Evolutionary conservation across 2,888 invertebrate genomes (phyloP).

Genomic region (Cabera pusaria): DNA sequence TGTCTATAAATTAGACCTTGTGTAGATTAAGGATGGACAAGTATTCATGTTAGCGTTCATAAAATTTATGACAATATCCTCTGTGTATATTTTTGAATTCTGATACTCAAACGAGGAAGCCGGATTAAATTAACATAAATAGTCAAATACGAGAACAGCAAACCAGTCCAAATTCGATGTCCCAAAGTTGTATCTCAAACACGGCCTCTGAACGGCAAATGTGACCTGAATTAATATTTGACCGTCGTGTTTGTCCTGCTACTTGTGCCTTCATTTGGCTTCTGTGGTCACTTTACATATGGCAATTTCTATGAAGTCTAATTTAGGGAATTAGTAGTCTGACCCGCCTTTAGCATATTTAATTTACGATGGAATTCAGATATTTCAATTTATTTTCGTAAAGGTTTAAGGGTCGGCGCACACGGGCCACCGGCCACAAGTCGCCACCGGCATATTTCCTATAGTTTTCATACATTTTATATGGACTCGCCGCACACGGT

Average conservation of each 20-base stretch:
- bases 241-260: constrained; percentile 57
- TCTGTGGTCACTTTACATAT: constrained; percentile 50
- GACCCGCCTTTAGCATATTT: constrained; percentile 50
- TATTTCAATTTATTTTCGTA: constrained; percentile 41
- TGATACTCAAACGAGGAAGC: too few species aligned
- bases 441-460: too few species aligned
- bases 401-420: too few species aligned
- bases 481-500: too few species aligned
- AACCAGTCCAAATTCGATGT: constrained; percentile 71
- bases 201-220: constrained; percentile 67
- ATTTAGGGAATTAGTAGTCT: constrained; percentile 58
- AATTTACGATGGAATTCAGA: constrained; percentile 41
- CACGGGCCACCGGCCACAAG: too few species aligned
- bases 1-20: too few species aligned
- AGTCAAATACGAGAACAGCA: constrained; percentile 69
- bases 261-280: constrained; percentile 65
- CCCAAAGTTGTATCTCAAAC: constrained; percentile 78
- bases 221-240: constrained; percentile 81
- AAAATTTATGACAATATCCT: too few species aligned
- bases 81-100: too few species aligned
- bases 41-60: too few species aligned
- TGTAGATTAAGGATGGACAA: too few species aligned
- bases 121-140: constrained; percentile 75
- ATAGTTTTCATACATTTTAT: too few species aligned
- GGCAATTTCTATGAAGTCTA: constrained; percentile 64